Base-by-base conservation (phyloP, 2,113 vertebrate species). In the Oreocharis arfaki region DNA sequence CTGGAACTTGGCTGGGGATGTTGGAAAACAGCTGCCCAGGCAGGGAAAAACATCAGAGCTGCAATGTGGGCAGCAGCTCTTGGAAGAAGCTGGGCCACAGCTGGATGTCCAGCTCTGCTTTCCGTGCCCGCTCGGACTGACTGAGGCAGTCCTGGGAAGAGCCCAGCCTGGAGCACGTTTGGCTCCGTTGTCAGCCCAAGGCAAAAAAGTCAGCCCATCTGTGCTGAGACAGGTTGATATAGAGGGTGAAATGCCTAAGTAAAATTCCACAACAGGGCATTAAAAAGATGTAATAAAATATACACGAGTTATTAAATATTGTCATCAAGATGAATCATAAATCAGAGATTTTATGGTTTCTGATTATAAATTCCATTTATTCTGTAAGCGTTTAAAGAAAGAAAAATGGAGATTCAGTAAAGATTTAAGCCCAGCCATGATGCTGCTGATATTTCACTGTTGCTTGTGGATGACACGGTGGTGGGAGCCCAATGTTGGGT, bases 291-390 rank as follows among this genome's bases (percentile, higher is more conserved):
- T 89, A 71, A 95, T 95, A 96, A 97, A 98, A 97, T 96, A 97
- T 94, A 95, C 71, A 94, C 20, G 60, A 97, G 89, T 96, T 97
- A 96, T 96, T 98, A 98, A 98, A 98, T 97, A 96, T 91, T 96
- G 81, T 97, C 94, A 96, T 97, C 97, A 97, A 95, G 96, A 95
- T 84, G 94, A 98, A 89, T 88, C 91, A 97, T 97, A 97, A 98
- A 97, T 98, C 96, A 97, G 97, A n/a, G 71, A 32, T 92, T 97
- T 98, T 97, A 98, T 97, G 90, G 95, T 87, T 97, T 92, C 95
- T 91, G 95, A 97, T 97, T 97, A 97, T 96, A 97, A 97, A 97
- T 98, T 97, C 97, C 89, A 91, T 96, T 97, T 97, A 97, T 97
- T 96, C 92, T 32, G 3, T 93, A 97, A 97, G 91, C 44, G 15